Percentiles rank a stretch among this genome's conserved stretches.
phyloP scores from a whole-genome alignment of 2,888 invertebrate genomes.

The Heliconius sara region DNA sequence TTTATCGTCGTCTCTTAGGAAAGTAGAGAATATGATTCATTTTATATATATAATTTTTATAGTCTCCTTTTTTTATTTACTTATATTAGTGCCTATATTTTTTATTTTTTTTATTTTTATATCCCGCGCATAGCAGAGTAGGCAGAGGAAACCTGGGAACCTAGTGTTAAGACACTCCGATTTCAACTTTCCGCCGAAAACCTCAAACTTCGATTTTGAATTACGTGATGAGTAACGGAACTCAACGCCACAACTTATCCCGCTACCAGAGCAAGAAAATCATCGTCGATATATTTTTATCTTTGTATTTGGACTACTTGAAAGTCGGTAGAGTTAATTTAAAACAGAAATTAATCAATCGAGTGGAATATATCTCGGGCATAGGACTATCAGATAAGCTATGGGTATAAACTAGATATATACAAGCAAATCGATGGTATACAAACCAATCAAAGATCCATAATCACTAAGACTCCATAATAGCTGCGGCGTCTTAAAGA shows the following conservation, averaged over 20 bases:
- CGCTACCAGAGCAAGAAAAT: too few species aligned
- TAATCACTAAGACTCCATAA: slow-evolving; percentile 26
- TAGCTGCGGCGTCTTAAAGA: slow-evolving; percentile 31
- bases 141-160: not conserved
- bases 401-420: not conserved
- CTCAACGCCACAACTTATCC: too few species aligned
- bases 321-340: too few species aligned
- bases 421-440: slow-evolving; percentile 14
- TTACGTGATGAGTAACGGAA: not conserved
- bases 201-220: too few species aligned
- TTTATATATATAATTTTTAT: not conserved
- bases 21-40: not conserved
- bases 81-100: too few species aligned
- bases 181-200: too few species aligned
- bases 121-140: not conserved
- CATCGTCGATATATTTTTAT: too few species aligned
- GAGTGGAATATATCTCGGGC: not conserved
- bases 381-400: not conserved
- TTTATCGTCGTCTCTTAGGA: slow-evolving; percentile 11
- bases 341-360: not conserved
- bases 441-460: slow-evolving; percentile 23
- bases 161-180: not conserved
- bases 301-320: too few species aligned
- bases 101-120: not conserved
- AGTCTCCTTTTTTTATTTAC: too few species aligned